These are phyloP conservation scores for Hydrochoerus hydrochaeris DNA, from an alignment of 2,113 vertebrate species.

Conservation along the genomic window DNA sequence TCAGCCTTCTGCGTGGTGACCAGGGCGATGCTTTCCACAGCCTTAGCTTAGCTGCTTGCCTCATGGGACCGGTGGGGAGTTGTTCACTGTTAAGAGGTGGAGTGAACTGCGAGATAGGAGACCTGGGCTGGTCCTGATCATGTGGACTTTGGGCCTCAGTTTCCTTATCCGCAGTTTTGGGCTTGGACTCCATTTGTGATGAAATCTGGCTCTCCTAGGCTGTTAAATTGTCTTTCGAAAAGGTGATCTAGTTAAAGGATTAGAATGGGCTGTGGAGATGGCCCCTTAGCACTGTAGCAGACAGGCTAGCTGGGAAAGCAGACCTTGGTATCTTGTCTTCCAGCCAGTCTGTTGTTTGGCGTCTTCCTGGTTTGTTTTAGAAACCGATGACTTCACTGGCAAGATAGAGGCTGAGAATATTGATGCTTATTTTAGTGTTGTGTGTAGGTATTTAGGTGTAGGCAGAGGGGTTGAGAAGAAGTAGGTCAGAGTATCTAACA, in stretches of 20 bases:
- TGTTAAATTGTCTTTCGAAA: background rate
- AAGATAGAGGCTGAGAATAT: background rate
- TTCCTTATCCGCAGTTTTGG: background rate
- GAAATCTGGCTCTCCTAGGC: background rate
- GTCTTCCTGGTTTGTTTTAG: background rate
- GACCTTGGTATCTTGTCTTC: background rate
- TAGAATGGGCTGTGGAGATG: background rate
- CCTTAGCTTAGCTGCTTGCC: background rate
- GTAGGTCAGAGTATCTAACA: slow-evolving; percentile 7
- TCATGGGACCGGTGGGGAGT: background rate
- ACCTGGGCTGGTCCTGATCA: background rate
- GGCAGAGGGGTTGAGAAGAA: slow-evolving; percentile 4
- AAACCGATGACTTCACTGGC: slow-evolving; percentile 22
- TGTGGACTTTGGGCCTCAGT: slow-evolving; percentile 2
- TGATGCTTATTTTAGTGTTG: background rate
- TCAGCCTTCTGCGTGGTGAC: slow-evolving; percentile 7
- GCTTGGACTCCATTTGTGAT: background rate
- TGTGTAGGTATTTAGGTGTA: background rate
- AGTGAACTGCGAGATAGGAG: background rate
- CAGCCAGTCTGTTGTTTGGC: background rate
- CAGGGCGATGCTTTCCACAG: background rate
- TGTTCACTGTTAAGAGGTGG: background rate
- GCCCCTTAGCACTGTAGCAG: background rate
- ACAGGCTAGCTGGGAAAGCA: background rate
- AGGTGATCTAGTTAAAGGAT: background rate